Conservation (phyloP, 1,140 invertebrate species). For the Vollenhovia emeryi region DNA sequence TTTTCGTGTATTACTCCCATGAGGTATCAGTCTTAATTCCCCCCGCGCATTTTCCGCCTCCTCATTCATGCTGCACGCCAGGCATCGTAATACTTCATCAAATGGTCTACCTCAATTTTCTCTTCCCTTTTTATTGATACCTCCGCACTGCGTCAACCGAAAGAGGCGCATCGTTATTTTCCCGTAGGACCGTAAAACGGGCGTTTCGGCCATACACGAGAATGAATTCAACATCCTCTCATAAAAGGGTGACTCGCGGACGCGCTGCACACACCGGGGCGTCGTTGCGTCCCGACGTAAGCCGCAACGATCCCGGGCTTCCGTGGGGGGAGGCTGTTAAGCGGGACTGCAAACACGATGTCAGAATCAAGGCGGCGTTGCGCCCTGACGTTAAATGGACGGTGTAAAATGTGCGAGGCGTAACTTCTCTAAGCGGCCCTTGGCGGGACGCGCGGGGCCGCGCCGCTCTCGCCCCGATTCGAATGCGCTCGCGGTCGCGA, state of each 20-base stretch:
- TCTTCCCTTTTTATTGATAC: constrained; percentile 21
- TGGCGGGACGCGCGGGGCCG: neutral
- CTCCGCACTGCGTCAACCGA: constrained; percentile 6
- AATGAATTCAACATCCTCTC: constrained; percentile 48
- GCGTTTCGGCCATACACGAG: constrained; percentile 14
- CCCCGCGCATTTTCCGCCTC: neutral
- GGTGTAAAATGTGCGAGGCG: constrained; percentile 43
- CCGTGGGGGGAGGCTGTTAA: constrained; percentile 10
- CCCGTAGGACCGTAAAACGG: constrained; percentile 25
- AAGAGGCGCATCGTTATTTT: constrained; percentile 31
- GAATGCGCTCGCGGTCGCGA: constrained; percentile 35
- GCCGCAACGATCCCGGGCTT: constrained; percentile 22
- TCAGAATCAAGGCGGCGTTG: constrained; percentile 35
- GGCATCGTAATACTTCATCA: neutral
- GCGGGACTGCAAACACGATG: constrained; percentile 25
- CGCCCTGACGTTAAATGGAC: constrained; percentile 43
- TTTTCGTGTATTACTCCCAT: neutral
- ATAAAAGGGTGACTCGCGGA: constrained; percentile 44
- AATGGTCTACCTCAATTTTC: constrained; percentile 41
- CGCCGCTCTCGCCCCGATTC: constrained; percentile 24
- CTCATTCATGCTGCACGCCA: neutral
- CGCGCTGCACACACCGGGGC: neutral
- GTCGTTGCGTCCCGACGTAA: constrained; percentile 32
- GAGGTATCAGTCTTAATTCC: neutral
- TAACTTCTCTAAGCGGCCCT: constrained; percentile 32